Evolutionary conservation across 2,113 vertebrate genomes (phyloP).

Genomic region (Steatornis caripensis): DNA sequence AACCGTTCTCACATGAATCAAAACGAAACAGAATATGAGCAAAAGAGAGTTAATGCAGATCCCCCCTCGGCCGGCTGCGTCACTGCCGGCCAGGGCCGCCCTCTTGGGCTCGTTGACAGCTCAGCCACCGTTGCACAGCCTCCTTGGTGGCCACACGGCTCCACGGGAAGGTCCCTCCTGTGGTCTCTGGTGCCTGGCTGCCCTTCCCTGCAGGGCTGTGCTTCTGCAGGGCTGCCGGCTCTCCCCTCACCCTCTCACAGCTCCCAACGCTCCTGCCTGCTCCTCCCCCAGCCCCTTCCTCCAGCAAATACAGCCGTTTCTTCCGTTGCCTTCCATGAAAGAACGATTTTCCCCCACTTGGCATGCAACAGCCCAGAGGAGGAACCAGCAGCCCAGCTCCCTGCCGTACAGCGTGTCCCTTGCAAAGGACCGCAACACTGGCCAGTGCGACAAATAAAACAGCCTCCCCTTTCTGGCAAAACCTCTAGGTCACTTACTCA

Average conservation of each 20-base stretch:
- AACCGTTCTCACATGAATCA: fast-evolving
- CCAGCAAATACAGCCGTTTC: not conserved
- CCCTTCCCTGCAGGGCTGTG: not conserved
- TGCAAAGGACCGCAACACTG: fast-evolving
- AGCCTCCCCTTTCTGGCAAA: not conserved
- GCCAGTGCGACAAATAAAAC: not conserved
- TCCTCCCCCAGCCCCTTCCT: not conserved
- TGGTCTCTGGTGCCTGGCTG: not conserved
- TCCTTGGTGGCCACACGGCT: not conserved
- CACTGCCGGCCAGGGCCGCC: fast-evolving
- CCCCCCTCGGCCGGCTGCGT: fast-evolving
- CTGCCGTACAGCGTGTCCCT: not conserved
- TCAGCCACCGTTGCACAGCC: not conserved
- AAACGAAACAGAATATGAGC: not conserved
- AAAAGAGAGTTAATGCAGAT: not conserved
- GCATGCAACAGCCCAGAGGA: fast-evolving
- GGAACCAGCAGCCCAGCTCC: not conserved
- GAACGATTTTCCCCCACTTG: fast-evolving
- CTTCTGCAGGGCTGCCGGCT: not conserved
- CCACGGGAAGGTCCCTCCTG: not conserved
- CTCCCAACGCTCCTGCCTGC: not conserved
- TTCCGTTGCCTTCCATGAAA: not conserved
- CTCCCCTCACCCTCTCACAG: not conserved
- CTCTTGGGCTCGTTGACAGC: not conserved
- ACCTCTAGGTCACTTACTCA: not conserved